phyloP scores from a whole-genome alignment of 2,113 vertebrate genomes.

The Sceloporus undulatus region DNA sequence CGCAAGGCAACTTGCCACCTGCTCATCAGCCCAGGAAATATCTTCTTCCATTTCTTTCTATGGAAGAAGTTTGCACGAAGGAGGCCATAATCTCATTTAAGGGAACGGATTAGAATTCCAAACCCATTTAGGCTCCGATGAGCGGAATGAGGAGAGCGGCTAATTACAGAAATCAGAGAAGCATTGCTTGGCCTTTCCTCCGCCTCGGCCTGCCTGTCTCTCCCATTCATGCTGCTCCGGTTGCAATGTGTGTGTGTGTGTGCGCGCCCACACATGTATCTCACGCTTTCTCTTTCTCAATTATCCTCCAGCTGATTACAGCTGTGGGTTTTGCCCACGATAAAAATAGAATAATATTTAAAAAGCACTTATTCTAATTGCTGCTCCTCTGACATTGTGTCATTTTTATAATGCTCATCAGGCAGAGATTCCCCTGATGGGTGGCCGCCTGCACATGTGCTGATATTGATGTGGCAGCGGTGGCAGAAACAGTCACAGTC shows the following conservation, averaged over 20 bases:
- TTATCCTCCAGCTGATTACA: not conserved
- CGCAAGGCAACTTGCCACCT: not conserved
- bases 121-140: constrained; percentile 60
- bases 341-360: constrained; percentile 28
- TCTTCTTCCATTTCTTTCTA: constrained; percentile 24
- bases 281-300: not conserved
- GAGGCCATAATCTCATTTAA: constrained; percentile 69
- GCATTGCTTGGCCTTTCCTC: not conserved
- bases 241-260: too few species aligned
- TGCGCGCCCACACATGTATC: too few species aligned
- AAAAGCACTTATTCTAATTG: constrained; percentile 13
- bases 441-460: not conserved
- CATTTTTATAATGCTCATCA: not conserved
- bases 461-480: not conserved
- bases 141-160: constrained; percentile 40
- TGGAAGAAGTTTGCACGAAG: constrained; percentile 41
- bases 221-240: not conserved
- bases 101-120: constrained; percentile 61
- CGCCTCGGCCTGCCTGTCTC: not conserved
- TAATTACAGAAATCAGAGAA: constrained; percentile 63
- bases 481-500: not conserved
- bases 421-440: not conserved
- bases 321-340: not conserved
- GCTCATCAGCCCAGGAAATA: not conserved
- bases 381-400: not conserved